Percentiles rank a stretch among this genome's conserved stretches.
Conservation (phyloP, 2,888 invertebrate genomes). For the Electrophaes corylata region DNA sequence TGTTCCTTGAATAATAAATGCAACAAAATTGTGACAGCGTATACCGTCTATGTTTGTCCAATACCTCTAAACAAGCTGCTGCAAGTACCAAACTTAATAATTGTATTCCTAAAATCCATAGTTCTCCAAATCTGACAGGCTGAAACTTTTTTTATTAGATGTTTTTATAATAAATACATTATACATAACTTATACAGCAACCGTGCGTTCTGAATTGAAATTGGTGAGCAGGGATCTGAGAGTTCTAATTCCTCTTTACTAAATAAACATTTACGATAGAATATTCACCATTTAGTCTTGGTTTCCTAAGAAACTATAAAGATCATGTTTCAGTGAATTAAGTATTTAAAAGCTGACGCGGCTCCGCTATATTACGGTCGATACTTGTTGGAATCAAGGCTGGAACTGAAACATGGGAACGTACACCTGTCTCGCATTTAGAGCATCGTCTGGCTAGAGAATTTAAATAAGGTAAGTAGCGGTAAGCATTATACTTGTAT, state of each 20-base stretch:
- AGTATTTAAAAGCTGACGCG: background rate
- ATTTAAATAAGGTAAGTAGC: conserved; percentile 43
- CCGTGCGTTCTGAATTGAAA: background rate
- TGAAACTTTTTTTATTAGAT: background rate
- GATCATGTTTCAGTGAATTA: too few species aligned
- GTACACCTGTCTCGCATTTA: conserved; percentile 63
- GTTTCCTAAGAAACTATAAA: background rate
- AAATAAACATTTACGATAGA: background rate
- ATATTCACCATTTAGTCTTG: background rate
- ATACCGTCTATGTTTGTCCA: conserved; percentile 62
- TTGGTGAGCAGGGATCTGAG: background rate
- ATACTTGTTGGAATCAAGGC: conserved; percentile 33
- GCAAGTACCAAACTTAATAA: too few species aligned
- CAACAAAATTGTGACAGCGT: conserved; percentile 74
- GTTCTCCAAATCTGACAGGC: too few species aligned
- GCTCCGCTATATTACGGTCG: conserved; percentile 39
- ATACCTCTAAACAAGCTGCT: conserved; percentile 41
- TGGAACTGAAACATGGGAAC: conserved; percentile 66
- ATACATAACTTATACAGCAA: background rate
- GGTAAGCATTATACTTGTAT: conserved; percentile 1
- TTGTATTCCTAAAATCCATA: too few species aligned
- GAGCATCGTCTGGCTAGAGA: conserved; percentile 52
- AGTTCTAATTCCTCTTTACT: background rate
- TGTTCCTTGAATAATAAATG: conserved; percentile 77
- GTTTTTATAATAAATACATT: background rate